Percentiles rank a stretch among this genome's conserved stretches.
phyloP scores from a whole-genome alignment of 1,140 invertebrate species.

The Ips typographus region DNA sequence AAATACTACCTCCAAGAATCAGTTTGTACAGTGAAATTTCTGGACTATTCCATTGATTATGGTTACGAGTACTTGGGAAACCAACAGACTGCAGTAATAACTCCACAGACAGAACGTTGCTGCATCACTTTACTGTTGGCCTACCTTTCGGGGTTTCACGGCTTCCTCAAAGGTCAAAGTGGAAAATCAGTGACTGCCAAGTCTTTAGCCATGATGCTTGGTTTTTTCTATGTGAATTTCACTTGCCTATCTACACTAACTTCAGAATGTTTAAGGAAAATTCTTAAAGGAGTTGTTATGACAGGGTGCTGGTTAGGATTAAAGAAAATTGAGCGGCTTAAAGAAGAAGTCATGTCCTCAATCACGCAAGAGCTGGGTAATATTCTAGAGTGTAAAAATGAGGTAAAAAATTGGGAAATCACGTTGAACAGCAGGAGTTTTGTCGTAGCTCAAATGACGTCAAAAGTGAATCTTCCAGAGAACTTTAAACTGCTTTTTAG shows the following conservation, averaged over 20 bases:
- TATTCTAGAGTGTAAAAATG: slow-evolving; percentile 70
- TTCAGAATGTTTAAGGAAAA: slow-evolving; percentile 85
- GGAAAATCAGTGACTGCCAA: slow-evolving; percentile 91
- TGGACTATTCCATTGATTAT: slow-evolving; percentile 79
- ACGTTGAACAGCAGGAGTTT: too few species aligned
- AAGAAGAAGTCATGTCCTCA: slow-evolving; percentile 29
- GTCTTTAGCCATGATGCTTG: slow-evolving; percentile 76
- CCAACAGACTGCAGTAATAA: slow-evolving; percentile 70
- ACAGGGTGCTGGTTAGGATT: slow-evolving; percentile 76
- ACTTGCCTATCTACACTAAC: slow-evolving; percentile 89
- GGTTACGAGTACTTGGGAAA: slow-evolving; percentile 91
- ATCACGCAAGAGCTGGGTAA: slow-evolving; percentile 59
- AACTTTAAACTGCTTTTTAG: slow-evolving; percentile 88
- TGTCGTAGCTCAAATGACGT: too few species aligned
- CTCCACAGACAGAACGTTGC: slow-evolving; percentile 77
- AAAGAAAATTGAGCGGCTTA: slow-evolving; percentile 57
- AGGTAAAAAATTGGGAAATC: too few species aligned
- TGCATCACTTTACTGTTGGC: slow-evolving; percentile 84
- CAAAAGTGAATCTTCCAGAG: slow-evolving; percentile 72
- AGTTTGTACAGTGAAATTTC: slow-evolving; percentile 74
- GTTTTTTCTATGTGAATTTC: slow-evolving; percentile 88
- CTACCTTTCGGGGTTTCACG: slow-evolving; percentile 72
- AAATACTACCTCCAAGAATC: slow-evolving; percentile 87
- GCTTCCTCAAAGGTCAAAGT: slow-evolving; percentile 82
- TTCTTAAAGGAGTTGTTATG: background rate